phyloP scores from a whole-genome alignment of 2,113 vertebrate species.

The Sisor rabdophorus region DNA sequence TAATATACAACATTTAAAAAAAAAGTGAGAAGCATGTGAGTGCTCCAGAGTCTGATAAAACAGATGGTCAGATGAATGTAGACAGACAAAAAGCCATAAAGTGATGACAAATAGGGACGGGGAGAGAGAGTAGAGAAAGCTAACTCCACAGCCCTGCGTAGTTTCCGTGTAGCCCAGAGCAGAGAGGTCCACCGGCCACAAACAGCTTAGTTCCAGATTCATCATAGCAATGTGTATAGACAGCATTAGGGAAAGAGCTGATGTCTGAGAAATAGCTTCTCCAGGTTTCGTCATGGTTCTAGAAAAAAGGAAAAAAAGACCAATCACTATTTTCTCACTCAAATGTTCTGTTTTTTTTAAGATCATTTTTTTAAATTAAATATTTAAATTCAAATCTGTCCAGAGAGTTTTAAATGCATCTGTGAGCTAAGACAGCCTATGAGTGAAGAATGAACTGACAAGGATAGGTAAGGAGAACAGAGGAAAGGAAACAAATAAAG shows the following conservation, averaged over 20 bases:
- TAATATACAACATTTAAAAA: slow-evolving; percentile 43
- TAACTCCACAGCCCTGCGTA: slow-evolving; percentile 98
- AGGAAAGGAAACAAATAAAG: not conserved
- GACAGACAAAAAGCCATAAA: slow-evolving; percentile 3
- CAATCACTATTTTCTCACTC: not conserved
- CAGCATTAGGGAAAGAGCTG: slow-evolving; percentile 93
- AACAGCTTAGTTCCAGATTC: slow-evolving; percentile 96
- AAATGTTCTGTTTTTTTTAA: not conserved
- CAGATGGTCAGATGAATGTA: slow-evolving; percentile 32
- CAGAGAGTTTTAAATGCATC: too few species aligned
- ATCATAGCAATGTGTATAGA: slow-evolving; percentile 99
- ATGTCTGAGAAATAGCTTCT: slow-evolving; percentile 98
- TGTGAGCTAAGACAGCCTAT: too few species aligned
- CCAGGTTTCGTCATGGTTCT: slow-evolving; percentile 98
- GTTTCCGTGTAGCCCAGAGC: slow-evolving; percentile 96
- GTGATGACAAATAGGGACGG: slow-evolving; percentile 31
- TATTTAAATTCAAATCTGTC: too few species aligned
- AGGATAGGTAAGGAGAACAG: too few species aligned
- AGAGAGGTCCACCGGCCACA: slow-evolving; percentile 94
- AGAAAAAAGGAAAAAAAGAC: slow-evolving; percentile 17
- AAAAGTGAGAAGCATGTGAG: slow-evolving; percentile 42
- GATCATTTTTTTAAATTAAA: not conserved
- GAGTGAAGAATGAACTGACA: too few species aligned
- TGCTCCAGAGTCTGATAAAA: slow-evolving; percentile 63
- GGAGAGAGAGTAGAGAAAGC: slow-evolving; percentile 44